Evolutionary conservation across 2,888 invertebrate species (phyloP), one percentile per base, ranked within the genome.

Genomic region (Tanypteryx hageni): DNA sequence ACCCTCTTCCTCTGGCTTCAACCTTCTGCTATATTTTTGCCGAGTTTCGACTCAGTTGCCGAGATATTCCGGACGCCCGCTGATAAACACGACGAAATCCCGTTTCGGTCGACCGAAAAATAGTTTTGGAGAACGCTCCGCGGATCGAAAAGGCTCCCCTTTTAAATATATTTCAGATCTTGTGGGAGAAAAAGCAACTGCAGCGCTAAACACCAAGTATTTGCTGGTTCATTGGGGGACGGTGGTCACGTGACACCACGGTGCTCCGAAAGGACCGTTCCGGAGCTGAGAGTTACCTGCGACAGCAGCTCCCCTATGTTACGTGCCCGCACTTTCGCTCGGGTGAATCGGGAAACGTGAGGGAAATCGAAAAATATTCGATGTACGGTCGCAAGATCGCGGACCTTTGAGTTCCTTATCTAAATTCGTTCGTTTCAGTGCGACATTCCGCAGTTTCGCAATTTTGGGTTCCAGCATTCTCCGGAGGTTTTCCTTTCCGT

Each of bases 171-270:
- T 83, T 83, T 84, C 68, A 31, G 56, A 22, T 64, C 64, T 59
- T 81, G 61, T 56, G n/a, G 61, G 84, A 84, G 83, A 83, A 83
- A 61, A 22, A 18, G 83, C 92, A 82, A 83, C 82, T 82, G 61
- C 92, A 61, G 59, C 61, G 92, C 83, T 57, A 82, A 92, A 81
- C 92, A 59, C 81, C 58, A 83, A 89, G 89, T 89, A 68, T 61
- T 92, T 83, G 92, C 92, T 83, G 83, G 83, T 92, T 92, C 92
- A 92, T 92, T 92, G 92, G 92, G 92, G 84, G 92, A 82, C 92
- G 44, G 13, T 14, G 83, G 92, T 92, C 92, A 92, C 92, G 92
- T 92, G 92, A 92, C 64, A 7, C 11, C n/a, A 5, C 22, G 27
- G 92, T 18, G 92, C 82, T 83, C 92, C 92, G 56, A 56, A 59